A percentile compares a stretch with the other conserved stretches of the same genome.
Evolutionary conservation across 2,113 vertebrate species (phyloP).

Genomic region (Nettapus auritus): DNA sequence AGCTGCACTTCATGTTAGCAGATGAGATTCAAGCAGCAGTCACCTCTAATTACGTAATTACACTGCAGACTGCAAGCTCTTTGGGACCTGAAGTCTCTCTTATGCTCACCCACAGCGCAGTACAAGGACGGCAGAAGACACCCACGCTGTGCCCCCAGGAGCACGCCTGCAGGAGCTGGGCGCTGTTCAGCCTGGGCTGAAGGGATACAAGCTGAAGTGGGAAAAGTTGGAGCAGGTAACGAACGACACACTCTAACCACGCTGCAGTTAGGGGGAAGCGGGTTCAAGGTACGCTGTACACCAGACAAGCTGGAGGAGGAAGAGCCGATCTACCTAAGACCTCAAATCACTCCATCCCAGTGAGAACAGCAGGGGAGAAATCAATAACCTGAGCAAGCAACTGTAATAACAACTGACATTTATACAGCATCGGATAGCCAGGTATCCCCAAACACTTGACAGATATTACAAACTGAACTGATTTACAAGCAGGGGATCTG

Average conservation of each 20-base stretch:
- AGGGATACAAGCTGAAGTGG: neutral
- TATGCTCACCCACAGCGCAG: neutral
- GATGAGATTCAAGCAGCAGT: neutral
- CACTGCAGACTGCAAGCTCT: neutral
- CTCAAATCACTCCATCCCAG: constrained; percentile 44
- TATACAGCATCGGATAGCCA: constrained; percentile 66
- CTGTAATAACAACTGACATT: constrained; percentile 74
- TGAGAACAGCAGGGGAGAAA: constrained; percentile 55
- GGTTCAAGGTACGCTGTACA: accelerated
- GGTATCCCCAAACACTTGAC: constrained; percentile 68
- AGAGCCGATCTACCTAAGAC: constrained; percentile 26
- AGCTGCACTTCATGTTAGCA: neutral
- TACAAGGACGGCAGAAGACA: neutral
- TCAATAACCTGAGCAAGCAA: constrained; percentile 66
- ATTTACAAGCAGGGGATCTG: constrained; percentile 52
- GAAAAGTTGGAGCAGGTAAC: neutral
- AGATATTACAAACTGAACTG: constrained; percentile 64
- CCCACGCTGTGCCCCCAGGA: neutral
- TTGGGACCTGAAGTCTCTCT: neutral
- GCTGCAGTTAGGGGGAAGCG: neutral
- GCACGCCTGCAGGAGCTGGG: neutral
- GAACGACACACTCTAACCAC: neutral
- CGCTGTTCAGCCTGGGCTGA: neutral
- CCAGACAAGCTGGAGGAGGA: neutral
- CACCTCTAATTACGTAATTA: neutral